Evolutionary conservation across 2,888 invertebrate genomes (phyloP).

Genomic region (Tenthredo livida): DNA sequence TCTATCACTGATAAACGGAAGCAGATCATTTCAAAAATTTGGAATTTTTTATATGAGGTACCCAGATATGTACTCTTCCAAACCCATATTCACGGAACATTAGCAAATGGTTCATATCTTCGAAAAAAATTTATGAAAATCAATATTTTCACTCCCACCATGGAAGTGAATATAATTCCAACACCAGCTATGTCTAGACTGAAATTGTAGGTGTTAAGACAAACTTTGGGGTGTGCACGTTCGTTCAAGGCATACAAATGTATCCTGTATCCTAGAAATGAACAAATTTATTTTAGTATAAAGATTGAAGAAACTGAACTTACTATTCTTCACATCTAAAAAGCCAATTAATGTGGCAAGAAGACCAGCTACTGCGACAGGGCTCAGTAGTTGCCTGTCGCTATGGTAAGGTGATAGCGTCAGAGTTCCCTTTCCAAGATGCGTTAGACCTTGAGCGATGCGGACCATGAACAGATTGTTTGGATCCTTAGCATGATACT

Average conservation of each 20-base stretch:
- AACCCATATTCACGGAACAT: too few relatives aligned
- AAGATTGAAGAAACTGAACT: constrained; percentile 76
- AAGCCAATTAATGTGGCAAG: constrained; percentile 96
- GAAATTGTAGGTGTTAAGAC: too few relatives aligned
- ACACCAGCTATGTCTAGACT: too few relatives aligned
- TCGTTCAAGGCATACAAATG: neutral
- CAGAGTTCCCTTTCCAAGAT: constrained; percentile 99
- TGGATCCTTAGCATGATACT: constrained; percentile 98
- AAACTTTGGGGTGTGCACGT: too few relatives aligned
- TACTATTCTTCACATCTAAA: constrained; percentile 97
- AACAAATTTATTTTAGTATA: neutral
- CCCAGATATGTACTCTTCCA: too few relatives aligned
- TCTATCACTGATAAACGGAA: too few relatives aligned
- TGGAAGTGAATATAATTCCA: too few relatives aligned
- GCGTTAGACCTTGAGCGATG: constrained; percentile 97
- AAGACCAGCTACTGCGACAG: constrained; percentile 97
- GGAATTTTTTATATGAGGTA: too few relatives aligned
- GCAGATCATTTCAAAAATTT: too few relatives aligned
- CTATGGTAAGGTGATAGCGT: constrained; percentile 98
- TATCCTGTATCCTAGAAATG: neutral
- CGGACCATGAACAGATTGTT: constrained; percentile 99
- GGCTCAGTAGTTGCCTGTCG: constrained; percentile 95
- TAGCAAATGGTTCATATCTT: too few relatives aligned
- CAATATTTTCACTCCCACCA: too few relatives aligned
- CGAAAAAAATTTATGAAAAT: too few relatives aligned